Evolutionary conservation across 1,140 invertebrate genomes (phyloP).

Genomic region (Popillia japonica): DNA sequence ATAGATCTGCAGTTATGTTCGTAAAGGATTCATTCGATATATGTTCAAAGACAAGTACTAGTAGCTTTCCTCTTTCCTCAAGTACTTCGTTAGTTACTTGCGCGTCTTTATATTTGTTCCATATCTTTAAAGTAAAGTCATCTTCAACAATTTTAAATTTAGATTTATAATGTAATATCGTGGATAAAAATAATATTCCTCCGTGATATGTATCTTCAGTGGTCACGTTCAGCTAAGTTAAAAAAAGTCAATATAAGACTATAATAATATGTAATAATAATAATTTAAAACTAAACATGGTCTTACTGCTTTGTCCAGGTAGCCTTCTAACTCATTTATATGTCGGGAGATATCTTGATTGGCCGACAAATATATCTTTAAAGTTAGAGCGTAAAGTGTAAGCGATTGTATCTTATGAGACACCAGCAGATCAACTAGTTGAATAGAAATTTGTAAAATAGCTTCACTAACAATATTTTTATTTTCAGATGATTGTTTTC

Average conservation of each 20-base stretch:
- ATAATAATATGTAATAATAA: neutral
- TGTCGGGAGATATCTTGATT: neutral
- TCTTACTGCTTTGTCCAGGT: neutral
- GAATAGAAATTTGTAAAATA: neutral
- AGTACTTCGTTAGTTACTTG: conserved; percentile 9
- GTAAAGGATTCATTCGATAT: conserved; percentile 53
- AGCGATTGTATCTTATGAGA: neutral
- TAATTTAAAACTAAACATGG: neutral
- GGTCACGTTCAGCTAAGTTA: conserved; percentile 3
- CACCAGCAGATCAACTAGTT: neutral
- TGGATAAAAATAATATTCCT: conserved; percentile 46
- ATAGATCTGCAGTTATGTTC: conserved; percentile 46
- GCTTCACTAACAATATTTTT: neutral
- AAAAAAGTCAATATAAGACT: neutral
- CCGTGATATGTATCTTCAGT: neutral
- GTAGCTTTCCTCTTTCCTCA: conserved; percentile 50
- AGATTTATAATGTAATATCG: conserved; percentile 50
- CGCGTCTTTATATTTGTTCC: conserved; percentile 46
- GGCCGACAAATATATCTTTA: neutral
- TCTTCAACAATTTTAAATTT: conserved; percentile 44
- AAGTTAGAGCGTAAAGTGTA: neutral
- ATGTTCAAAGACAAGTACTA: conserved; percentile 49
- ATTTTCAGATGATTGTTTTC: neutral
- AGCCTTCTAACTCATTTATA: neutral
- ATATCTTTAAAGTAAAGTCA: conserved; percentile 49